Evolutionary conservation across 2,113 vertebrate species (phyloP), one percentile per base, ranked within the genome.

Genomic region (Hydrolagus affinis): DNA sequence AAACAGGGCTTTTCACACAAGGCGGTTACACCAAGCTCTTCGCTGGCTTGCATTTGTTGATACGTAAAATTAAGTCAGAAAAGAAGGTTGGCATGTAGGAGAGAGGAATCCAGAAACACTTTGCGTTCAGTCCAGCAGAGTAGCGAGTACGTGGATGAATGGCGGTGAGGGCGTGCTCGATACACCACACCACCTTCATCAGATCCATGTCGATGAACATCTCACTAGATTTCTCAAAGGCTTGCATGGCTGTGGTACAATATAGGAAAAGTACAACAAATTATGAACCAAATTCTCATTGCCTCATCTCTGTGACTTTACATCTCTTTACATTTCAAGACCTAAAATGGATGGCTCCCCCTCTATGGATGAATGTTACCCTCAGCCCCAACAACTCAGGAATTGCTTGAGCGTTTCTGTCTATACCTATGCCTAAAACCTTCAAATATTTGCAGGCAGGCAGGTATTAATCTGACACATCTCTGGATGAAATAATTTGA

Each of bases 91-190:
- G 77, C 59, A 80, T 30, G 14, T 80, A 80, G n/a, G 77, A 80
- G 59, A 80, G 77, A 30, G 77, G 77, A 80, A 80, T 80, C 77
- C 77, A 80, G 23, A 80, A 64, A 1, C 17, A 0, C 28, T 80
- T 80, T 64, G 77, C 23, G 28, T 64, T 60, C 0, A 17, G 7
- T 19, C 77, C 77, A 64, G 23, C 77, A 28, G 77, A 62, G 77
- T 80, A 80, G n/a, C 77, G 77, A 62, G 77, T 64, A 4, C 77
- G 77, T 62, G 77, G 77, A 3, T 80, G 77, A 64, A 80, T n/a
- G 9, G 77, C 15, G 11, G 23, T 80, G 23, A 80, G 77, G 62
- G 77, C 77, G 0, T 80, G 77, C 8, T 80, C 9, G n/a, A 80
- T 62, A 2, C 77, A 64, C 77, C 59, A 80, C 23, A 80, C 77